phyloP scores from a whole-genome alignment of 1,140 invertebrate species.

The Mya arenaria region DNA sequence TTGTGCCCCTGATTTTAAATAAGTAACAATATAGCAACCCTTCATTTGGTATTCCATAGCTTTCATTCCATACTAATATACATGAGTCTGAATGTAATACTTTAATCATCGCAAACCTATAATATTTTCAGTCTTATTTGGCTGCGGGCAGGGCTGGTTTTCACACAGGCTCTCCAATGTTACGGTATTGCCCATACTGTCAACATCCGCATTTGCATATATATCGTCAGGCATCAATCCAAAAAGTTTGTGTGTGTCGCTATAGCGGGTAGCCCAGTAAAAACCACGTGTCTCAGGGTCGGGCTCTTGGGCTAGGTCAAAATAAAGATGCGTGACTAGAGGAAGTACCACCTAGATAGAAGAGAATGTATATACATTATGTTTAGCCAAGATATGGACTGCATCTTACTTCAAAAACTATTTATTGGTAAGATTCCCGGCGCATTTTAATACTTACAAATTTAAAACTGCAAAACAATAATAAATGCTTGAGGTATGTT shows the following conservation, averaged over 20 bases:
- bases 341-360: conserved; percentile 50
- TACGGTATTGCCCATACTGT: conserved; percentile 50
- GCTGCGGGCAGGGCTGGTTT: background rate
- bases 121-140: background rate
- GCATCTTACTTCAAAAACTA: background rate
- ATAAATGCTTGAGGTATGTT: background rate
- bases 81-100: too few species aligned
- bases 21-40: too few species aligned
- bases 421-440: background rate
- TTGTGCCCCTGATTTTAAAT: too few species aligned
- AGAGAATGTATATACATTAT: background rate
- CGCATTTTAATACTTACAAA: too few species aligned
- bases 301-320: conserved; percentile 72
- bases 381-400: background rate
- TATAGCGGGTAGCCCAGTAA: conserved; percentile 69
- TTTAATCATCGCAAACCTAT: background rate
- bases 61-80: too few species aligned
- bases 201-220: conserved; percentile 59
- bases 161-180: conserved; percentile 40
- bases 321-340: conserved; percentile 71
- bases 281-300: conserved; percentile 70
- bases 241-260: conserved; percentile 60
- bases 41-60: too few species aligned
- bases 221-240: conserved; percentile 65
- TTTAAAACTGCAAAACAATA: too few species aligned